Evolutionary conservation across 2,113 vertebrate species (phyloP), one percentile per base, ranked within the genome.

Genomic region (Stigmatopora argus): DNA sequence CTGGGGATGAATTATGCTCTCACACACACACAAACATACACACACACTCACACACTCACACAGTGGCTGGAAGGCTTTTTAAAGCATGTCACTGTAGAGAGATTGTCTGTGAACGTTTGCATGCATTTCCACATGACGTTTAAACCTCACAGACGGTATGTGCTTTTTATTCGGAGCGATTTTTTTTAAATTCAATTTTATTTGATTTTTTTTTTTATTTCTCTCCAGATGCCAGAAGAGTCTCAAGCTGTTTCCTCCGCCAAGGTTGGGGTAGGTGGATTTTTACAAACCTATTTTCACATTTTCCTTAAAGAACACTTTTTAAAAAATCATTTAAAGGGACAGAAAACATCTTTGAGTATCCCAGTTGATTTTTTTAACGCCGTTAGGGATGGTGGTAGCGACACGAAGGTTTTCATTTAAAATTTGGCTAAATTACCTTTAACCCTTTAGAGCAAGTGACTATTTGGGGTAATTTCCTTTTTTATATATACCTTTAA

Each of bases 1-100:
- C 49, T 71, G 31, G 11, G 26, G 62, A 62, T 59, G 74, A 73
- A 78, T 70, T 31, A 75, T 69, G 62, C 55, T 72, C 49, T 65
- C 67, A 70, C 26, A 21, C 14, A 21, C 52, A 2, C 64, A 55
- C 55, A 78, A 62, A 35, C 34, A 13, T 23, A 56, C 5, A 31
- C 46, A 23, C 65, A 23, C 53, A 64, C 45, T 55, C 23, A 61
- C 14, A 13, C 46, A 77, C 52, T 64, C 47, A 62, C n/a, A 66
- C 17, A 19, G 47, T 7, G 18, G 31, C 53, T n/a, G 47, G 38
- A 64, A 67, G 51, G n/a, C 52, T 10, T 31, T 31, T 31, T n/a
- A 26, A 71, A 48, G 38, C 41, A 21, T 10, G 12, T 67, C 31
- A 57, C 35, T 66, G 14, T 38, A 44, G 26, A 55, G 56, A 70